Conservation (phyloP, 2,888 invertebrate genomes). For the Entomobrya proxima region DNA sequence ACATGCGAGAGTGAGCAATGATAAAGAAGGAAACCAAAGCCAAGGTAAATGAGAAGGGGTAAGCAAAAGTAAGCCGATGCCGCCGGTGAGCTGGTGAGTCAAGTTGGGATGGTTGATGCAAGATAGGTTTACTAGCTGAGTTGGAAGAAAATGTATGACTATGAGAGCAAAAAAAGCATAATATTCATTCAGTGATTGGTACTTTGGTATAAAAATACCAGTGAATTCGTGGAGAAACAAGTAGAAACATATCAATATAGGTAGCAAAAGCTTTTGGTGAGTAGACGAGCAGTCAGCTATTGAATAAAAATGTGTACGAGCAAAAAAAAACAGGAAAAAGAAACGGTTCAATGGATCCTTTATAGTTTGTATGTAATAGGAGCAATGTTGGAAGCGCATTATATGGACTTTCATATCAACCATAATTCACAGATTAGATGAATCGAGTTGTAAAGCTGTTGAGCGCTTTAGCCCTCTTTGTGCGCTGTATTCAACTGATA, state of each 20-base stretch:
- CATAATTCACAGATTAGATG: constrained; percentile 66
- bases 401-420: constrained; percentile 51
- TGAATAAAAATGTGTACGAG: constrained; percentile 26
- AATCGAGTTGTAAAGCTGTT: constrained; percentile 65
- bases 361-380: constrained; percentile 7
- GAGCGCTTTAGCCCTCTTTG: not conserved
- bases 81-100: not conserved
- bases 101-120: not conserved
- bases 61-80: not conserved
- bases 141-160: too few species aligned
- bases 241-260: not conserved
- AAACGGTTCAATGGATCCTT: constrained; percentile 54
- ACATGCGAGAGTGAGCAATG: not conserved
- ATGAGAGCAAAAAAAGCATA: too few species aligned
- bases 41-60: constrained; percentile 8
- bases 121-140: too few species aligned
- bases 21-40: constrained; percentile 16
- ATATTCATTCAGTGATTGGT: too few species aligned
- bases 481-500: not conserved
- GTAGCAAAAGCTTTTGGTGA: not conserved
- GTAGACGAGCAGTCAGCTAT: constrained; percentile 15
- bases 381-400: constrained; percentile 19
- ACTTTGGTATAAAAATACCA: too few species aligned
- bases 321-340: not conserved
- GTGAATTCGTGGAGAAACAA: not conserved